A percentile compares a stretch with the other conserved stretches of the same genome.
Conservation (phyloP, 1,140 invertebrate genomes). For the Drosophila pseudoobscura region DNA sequence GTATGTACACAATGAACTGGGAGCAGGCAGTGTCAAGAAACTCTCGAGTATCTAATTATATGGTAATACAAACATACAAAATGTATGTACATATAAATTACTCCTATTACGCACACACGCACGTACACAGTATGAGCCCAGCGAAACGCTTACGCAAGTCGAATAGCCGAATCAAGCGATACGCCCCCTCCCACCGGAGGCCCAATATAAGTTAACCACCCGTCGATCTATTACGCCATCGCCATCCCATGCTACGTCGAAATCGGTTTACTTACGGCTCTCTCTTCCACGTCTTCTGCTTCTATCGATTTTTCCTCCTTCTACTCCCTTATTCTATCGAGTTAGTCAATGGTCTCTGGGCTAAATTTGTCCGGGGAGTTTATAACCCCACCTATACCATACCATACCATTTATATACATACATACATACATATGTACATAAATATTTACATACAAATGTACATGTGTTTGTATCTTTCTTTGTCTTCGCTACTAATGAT, state of each 20-base stretch:
- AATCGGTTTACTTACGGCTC: constrained; percentile 24
- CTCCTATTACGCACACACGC: constrained; percentile 61
- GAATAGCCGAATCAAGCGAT: constrained; percentile 19
- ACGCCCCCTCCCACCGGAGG: constrained; percentile 28
- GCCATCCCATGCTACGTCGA: constrained; percentile 14
- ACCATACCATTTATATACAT: not conserved
- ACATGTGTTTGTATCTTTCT: constrained; percentile 6
- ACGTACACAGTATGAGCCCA: constrained; percentile 4
- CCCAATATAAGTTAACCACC: constrained; percentile 49
- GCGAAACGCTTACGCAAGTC: constrained; percentile 46
- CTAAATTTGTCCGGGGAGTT: no score
- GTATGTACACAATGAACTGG: constrained; percentile 5
- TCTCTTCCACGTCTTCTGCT: not conserved
- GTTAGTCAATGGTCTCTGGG: constrained; percentile 38
- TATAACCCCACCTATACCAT: not conserved
- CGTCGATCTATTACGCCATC: constrained; percentile 78
- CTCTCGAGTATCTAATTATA: constrained; percentile 79
- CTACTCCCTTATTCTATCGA: constrained; percentile 33
- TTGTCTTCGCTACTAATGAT: constrained; percentile 22
- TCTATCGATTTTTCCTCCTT: constrained; percentile 36
- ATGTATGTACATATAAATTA: constrained; percentile 81
- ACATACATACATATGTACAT: not conserved
- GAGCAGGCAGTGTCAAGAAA: constrained; percentile 69
- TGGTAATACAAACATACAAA: constrained; percentile 75
- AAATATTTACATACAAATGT: not conserved